These are phyloP conservation scores for Anguilla anguilla DNA, from an alignment of 2,797 vertebrate species.

Conservation along the genomic window DNA sequence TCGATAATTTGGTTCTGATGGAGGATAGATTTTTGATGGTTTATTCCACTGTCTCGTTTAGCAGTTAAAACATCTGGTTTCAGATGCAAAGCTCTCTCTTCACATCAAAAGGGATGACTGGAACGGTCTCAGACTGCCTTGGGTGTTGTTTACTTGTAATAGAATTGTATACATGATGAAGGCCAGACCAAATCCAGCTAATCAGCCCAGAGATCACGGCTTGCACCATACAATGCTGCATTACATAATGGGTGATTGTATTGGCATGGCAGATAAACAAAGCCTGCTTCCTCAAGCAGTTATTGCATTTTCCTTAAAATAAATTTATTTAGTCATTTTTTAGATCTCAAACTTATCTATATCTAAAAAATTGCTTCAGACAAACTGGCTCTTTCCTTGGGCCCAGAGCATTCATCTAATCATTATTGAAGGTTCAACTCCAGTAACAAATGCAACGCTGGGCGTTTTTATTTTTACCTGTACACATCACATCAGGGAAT, in stretches of 20 bases:
- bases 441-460: not conserved
- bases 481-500: not conserved
- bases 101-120: not conserved
- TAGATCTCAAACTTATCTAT: not conserved
- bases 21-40: not conserved
- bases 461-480: not conserved
- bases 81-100: not conserved
- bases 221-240: slow-evolving; percentile 1
- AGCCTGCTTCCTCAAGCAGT: not conserved
- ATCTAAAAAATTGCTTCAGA: not conserved
- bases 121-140: not conserved
- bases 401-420: not conserved
- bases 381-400: not conserved
- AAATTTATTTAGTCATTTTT: not conserved
- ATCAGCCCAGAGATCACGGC: not conserved
- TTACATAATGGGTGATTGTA: slow-evolving; percentile 8
- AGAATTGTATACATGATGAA: not conserved
- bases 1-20: not conserved
- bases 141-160: not conserved
- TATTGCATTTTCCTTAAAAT: not conserved
- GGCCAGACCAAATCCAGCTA: not conserved
- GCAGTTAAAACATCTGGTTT: slow-evolving; percentile 12
- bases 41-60: not conserved
- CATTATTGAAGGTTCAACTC: too few relatives aligned
- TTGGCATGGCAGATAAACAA: not conserved